phyloP scores from a whole-genome alignment of 2,888 invertebrate genomes.

The Acanthococcus lagerstroemiae region DNA sequence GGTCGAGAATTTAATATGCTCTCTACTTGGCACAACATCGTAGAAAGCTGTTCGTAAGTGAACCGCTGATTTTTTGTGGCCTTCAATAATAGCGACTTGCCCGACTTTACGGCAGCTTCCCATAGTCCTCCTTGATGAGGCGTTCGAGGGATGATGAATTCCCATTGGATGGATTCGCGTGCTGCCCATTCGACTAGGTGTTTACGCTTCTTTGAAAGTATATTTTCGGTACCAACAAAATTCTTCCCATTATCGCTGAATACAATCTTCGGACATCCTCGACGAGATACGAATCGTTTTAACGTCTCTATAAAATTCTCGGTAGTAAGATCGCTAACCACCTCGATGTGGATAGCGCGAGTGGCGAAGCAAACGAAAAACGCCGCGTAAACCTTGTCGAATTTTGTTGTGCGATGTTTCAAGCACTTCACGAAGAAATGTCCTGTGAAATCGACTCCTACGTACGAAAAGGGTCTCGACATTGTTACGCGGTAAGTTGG shows the following conservation, averaged over 20 bases:
- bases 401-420: not conserved
- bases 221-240: conserved; percentile 33
- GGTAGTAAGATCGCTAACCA: not conserved
- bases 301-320: conserved; percentile 8
- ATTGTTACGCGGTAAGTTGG: not conserved
- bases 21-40: not conserved
- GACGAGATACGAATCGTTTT: conserved; percentile 12
- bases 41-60: not conserved
- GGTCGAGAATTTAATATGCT: conserved; percentile 8
- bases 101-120: conserved; percentile 29
- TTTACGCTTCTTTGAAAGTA: not conserved
- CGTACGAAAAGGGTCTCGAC: not conserved
- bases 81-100: conserved; percentile 10
- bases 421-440: conserved; percentile 1
- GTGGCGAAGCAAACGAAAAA: conserved; percentile 16
- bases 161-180: conserved; percentile 33
- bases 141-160: conserved; percentile 33
- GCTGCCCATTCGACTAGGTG: not conserved
- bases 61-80: not conserved
- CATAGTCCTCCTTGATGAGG: conserved; percentile 31
- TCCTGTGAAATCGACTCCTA: conserved; percentile 19
- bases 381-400: conserved; percentile 6
- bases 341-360: conserved; percentile 13
- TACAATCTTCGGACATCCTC: conserved; percentile 21
- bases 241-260: conserved; percentile 34